Percentiles rank a stretch among this genome's conserved stretches.
phyloP scores from a whole-genome alignment of 2,888 invertebrate genomes.

The Craniophora ligustri region DNA sequence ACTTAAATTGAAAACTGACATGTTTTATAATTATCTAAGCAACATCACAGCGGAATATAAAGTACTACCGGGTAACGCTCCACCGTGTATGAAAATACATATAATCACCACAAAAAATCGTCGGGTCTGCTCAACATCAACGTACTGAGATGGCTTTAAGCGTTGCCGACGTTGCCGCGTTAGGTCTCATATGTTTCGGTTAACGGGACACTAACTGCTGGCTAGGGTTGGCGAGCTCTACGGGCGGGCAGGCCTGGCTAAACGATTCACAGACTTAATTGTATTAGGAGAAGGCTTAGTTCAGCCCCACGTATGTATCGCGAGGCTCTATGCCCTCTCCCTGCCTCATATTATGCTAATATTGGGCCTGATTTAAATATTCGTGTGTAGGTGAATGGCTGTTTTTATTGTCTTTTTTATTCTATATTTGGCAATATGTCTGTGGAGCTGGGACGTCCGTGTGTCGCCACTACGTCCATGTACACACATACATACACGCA shows the following conservation, averaged over 20 bases:
- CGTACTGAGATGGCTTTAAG: background rate
- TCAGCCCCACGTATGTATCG: slow-evolving; percentile 13
- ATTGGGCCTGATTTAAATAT: slow-evolving; percentile 44
- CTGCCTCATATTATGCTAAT: slow-evolving; percentile 43
- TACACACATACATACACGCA: background rate
- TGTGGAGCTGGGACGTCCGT: slow-evolving; percentile 5
- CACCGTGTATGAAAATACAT: background rate
- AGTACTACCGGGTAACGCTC: background rate
- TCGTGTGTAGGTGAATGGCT: slow-evolving; percentile 34
- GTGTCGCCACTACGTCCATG: background rate
- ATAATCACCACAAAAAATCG: background rate
- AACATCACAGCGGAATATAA: too few species aligned
- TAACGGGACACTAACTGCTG: slow-evolving; percentile 35
- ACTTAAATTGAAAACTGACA: too few species aligned
- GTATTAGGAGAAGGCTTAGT: slow-evolving; percentile 28
- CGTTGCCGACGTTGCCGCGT: background rate
- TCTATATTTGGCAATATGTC: slow-evolving; percentile 27
- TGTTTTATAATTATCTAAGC: too few species aligned
- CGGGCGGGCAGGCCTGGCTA: slow-evolving; percentile 2
- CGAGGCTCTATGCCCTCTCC: background rate
- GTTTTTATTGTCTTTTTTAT: slow-evolving; percentile 39
- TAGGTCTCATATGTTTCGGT: slow-evolving; percentile 31
- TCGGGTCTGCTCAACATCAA: slow-evolving; percentile 1
- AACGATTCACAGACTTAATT: slow-evolving; percentile 44
- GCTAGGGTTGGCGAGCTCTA: slow-evolving; percentile 7